Evolutionary conservation across 2,113 vertebrate genomes (phyloP).

Genomic region (Otus sunia): DNA sequence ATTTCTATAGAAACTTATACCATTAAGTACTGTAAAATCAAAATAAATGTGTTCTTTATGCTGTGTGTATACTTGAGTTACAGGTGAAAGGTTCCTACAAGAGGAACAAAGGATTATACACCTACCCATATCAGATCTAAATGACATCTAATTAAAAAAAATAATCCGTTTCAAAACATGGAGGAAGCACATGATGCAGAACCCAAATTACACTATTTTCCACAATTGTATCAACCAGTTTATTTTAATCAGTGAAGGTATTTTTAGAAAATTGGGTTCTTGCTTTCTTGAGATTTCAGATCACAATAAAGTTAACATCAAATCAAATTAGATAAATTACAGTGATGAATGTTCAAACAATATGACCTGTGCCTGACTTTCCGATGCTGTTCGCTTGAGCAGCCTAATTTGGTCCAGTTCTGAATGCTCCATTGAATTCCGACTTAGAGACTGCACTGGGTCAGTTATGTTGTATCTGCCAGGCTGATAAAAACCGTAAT

Average conservation of each 20-base stretch:
- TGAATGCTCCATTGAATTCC: conserved; percentile 48
- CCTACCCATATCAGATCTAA: neutral
- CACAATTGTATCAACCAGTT: neutral
- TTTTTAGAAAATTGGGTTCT: neutral
- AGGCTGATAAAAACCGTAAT: conserved; percentile 82
- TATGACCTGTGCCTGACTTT: conserved; percentile 80
- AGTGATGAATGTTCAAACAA: conserved; percentile 82
- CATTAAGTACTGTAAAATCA: neutral
- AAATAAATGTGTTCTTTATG: neutral
- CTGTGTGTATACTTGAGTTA: neutral
- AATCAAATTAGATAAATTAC: conserved; percentile 18
- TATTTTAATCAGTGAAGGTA: neutral
- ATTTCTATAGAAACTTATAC: neutral
- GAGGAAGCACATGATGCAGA: neutral
- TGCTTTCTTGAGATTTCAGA: neutral
- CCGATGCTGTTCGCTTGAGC: conserved; percentile 71
- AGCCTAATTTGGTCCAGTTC: conserved; percentile 70
- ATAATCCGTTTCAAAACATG: neutral
- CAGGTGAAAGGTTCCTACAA: neutral
- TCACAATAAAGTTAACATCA: neutral
- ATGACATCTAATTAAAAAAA: neutral
- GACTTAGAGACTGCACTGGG: conserved; percentile 50
- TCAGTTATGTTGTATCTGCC: conserved; percentile 72
- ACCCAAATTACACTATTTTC: neutral
- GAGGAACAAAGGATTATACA: neutral